phyloP scores from a whole-genome alignment of 1,140 invertebrate genomes.

The Magallana ariakensis region DNA sequence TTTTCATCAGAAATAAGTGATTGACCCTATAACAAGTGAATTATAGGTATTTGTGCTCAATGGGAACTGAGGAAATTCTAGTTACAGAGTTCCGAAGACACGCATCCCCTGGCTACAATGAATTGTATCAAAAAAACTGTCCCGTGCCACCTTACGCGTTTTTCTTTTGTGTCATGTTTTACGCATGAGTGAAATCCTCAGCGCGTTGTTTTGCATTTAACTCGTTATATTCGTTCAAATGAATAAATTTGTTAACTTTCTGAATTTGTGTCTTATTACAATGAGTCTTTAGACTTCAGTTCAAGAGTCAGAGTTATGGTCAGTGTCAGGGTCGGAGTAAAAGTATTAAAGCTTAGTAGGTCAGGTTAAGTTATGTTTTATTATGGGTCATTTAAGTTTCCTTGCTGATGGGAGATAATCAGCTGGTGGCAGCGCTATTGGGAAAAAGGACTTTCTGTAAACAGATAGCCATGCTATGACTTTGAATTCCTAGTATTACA shows the following conservation, averaged over 20 bases:
- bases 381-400: not conserved
- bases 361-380: not conserved
- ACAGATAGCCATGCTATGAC: no score
- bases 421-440: not conserved
- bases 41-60: no score
- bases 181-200: not conserved
- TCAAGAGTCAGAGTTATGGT: not conserved
- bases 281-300: not conserved
- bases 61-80: no score
- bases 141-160: no score
- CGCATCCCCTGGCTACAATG: no score
- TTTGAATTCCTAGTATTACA: no score
- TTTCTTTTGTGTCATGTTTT: not conserved
- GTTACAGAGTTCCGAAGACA: no score
- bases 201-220: not conserved
- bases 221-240: not conserved
- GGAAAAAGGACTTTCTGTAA: slow-evolving; percentile 6
- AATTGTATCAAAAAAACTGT: no score
- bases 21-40: no score
- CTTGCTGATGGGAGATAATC: not conserved
- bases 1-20: no score
- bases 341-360: not conserved
- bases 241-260: not conserved
- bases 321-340: not conserved
- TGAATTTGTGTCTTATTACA: not conserved